Evolutionary conservation across 2,888 invertebrate genomes (phyloP), one percentile per base, ranked within the genome.

Genomic region (Cosmopolites sordidus): DNA sequence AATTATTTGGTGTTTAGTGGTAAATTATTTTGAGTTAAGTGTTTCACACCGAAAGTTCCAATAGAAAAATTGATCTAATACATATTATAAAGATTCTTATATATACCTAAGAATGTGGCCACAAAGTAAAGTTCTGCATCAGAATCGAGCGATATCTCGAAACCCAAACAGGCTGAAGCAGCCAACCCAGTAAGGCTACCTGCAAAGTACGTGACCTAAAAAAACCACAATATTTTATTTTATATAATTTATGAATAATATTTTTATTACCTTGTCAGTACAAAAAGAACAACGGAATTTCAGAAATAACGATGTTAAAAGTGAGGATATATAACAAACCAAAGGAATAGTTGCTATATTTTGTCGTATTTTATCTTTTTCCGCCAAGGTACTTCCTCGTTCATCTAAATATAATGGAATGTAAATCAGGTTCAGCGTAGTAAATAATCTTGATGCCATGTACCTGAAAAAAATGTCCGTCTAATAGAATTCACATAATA

Each of bases 401-500:
- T 86, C 86, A 64, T 90, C 88, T 51, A 94, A 78, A 72, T 91
- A 95, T 63, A 94, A 77, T 1, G 94, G 92, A 62, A 94, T 83
- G 72, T 93, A 95, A 1, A 93, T 87, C 62, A 94, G 83, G 57
- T 89, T 87, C 39, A 94, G 75, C 54, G 92, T 93, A 69, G 91
- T 87, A 72, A 89, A 91, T 22, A 95, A 76, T 58, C 93, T 80
- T n/a, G 92, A 88, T 43, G 87, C 85, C 70, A 94, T 92, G 71
- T 95, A 95, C 68, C 82, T 82, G 72, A 60, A 76, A 75, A 22
- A 22, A 22, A 8, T 22, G 22, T 22, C 22, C 8, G 22, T 22
- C 3, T 22, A 22, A 5, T 22, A 8, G 22, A 22, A 22, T 22
- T 8, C 22, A 8, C 22, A 22, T 22, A 8, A 22, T 5, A 22